Base-by-base conservation (phyloP, 1,140 invertebrate genomes). In the Caenorhabditis brenneri region DNA sequence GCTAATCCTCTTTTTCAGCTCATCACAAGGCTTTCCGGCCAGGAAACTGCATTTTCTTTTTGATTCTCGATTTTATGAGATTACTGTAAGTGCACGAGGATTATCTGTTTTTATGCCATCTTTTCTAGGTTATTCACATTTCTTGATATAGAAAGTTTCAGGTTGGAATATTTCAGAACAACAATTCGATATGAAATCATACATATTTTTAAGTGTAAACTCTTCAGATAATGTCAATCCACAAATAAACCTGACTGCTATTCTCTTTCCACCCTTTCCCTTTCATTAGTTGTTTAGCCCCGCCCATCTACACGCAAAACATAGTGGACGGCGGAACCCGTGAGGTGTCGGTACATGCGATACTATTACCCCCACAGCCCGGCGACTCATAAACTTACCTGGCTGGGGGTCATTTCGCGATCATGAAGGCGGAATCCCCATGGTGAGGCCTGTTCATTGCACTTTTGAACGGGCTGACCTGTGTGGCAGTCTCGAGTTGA, bases 401-500 rank as follows among this genome's bases (percentile, higher is more conserved):
- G 65, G 65, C 65, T 74, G 65, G 65, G 65, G 65, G 65, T n/a
- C 24, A 74, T 74, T 42, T 19, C 65, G 65, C n/a, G 65, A 74
- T 74, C 65, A 74, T 42, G 19, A 74, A 74, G 65, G 36, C 65
- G 65, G 65, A 42, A 74, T 74, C 65, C 65, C 65, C 65, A 74
- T 74, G 65, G 65, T 19, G 65, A 74, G 65, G 65, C 65, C 65
- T 74, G 42, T 31, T 36, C 65, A 74, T 74, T 74, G 65, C 65
- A 74, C 65, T 74, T 74, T 74, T 12, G 65, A 36, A 31, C n/a
- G 65, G 65, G 65, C 65, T 74, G 65, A 74, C 65, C 65, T 74
- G 65, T 74, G 65, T 74, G 65, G 65, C 65, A 74, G 65, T 74
- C 65, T 74, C 65, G 65, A 74, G 65, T 74, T 74, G 65, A 74